Evolutionary conservation across 2,888 invertebrate species (phyloP).

Genomic region (Cheilosia scutellata): DNA sequence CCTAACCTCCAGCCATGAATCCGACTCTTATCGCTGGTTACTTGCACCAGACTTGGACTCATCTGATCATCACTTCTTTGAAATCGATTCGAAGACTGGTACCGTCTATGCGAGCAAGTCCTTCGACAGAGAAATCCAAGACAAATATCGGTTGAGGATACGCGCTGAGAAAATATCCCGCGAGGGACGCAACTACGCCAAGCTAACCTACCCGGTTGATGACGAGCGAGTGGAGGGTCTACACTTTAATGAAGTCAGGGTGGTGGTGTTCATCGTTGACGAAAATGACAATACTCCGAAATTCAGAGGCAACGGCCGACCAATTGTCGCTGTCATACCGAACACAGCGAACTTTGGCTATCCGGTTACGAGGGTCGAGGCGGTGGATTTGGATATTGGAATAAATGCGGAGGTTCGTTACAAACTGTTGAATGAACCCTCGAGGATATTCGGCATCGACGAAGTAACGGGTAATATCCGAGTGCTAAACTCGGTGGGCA

Average conservation of each 20-base stretch:
- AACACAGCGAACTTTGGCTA: conserved; percentile 92
- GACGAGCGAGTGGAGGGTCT: conserved; percentile 90
- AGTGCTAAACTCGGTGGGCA: conserved; percentile 88
- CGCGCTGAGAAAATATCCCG: conserved; percentile 85
- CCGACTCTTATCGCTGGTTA: conserved; percentile 88
- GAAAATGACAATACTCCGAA: conserved; percentile 93
- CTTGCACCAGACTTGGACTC: conserved; percentile 87
- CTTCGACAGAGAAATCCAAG: conserved; percentile 90
- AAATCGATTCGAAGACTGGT: conserved; percentile 91
- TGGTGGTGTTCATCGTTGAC: conserved; percentile 91
- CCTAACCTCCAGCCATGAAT: conserved; percentile 88
- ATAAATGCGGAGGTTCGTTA: conserved; percentile 92
- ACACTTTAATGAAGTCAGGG: conserved; percentile 91
- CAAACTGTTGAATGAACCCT: conserved; percentile 91
- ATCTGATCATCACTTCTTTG: conserved; percentile 87
- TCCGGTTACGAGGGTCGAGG: conserved; percentile 91
- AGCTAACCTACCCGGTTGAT: conserved; percentile 91
- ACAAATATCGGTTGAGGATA: conserved; percentile 86
- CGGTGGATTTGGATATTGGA: conserved; percentile 90
- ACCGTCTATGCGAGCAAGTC: conserved; percentile 89
- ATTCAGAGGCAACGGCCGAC: conserved; percentile 90
- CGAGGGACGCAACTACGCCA: conserved; percentile 89
- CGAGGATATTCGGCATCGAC: conserved; percentile 91
- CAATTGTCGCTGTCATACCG: conserved; percentile 93
- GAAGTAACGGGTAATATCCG: conserved; percentile 90